These are phyloP conservation scores for Nesogale talazaci DNA, from an alignment of 2,113 vertebrate species.

Conservation along the genomic window DNA sequence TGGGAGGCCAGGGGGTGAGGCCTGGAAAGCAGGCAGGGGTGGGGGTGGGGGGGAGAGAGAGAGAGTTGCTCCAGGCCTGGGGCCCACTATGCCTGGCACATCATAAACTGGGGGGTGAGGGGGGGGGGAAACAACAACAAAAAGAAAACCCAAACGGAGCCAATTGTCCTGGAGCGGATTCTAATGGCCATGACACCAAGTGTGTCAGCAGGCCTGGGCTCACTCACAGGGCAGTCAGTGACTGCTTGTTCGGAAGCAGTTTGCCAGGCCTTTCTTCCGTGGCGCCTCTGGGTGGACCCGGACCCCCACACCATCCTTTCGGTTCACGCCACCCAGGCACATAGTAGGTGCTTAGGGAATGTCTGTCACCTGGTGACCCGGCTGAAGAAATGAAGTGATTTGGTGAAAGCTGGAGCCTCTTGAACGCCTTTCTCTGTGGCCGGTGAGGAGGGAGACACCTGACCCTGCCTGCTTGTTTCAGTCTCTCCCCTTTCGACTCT, in stretches of 20 bases:
- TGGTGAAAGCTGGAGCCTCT: background rate
- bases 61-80: background rate
- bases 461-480: conserved; percentile 7
- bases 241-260: background rate
- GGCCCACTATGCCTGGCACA: background rate
- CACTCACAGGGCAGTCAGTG: background rate
- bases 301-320: background rate
- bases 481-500: background rate
- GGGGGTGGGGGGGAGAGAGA: background rate
- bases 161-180: background rate
- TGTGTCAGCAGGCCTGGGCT: background rate
- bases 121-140: no score
- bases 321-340: background rate
- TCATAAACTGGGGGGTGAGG: background rate
- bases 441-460: background rate
- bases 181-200: no score
- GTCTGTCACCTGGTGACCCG: background rate
- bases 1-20: background rate
- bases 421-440: background rate
- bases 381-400: background rate
- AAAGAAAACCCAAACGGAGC: background rate
- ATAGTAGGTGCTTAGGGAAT: background rate
- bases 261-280: background rate
- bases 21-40: background rate
- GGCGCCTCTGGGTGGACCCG: background rate